These are phyloP conservation scores for Amblyjoppa fuscipennis DNA, from an alignment of 2,888 invertebrate species.

Conservation along the genomic window DNA sequence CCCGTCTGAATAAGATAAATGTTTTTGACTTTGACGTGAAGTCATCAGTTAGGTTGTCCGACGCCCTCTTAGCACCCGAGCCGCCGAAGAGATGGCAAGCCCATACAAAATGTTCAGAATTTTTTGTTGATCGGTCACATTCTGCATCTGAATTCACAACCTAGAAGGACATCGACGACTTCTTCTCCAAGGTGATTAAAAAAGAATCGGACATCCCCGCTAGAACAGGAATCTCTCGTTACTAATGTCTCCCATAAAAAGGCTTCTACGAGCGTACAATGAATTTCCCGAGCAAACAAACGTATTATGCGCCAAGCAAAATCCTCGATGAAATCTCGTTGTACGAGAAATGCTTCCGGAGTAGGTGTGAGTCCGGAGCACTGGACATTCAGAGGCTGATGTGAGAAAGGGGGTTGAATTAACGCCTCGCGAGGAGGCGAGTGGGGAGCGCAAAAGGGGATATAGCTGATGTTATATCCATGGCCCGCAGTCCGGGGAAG, in stretches of 20 bases:
- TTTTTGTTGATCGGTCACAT: background rate
- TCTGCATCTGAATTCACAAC: background rate
- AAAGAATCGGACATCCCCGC: background rate
- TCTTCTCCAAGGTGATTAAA: background rate
- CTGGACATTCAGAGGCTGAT: slow-evolving; percentile 21
- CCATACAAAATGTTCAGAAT: background rate
- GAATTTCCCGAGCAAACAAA: slow-evolving; percentile 8
- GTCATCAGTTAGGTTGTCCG: background rate
- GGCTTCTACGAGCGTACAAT: background rate
- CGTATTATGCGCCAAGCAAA: slow-evolving; percentile 15
- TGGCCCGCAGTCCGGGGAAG: slow-evolving; percentile 64
- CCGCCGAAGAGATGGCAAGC: background rate
- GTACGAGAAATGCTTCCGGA: slow-evolving; percentile 59
- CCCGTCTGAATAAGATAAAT: background rate
- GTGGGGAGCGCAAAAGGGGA: slow-evolving; percentile 50
- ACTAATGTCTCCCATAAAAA: background rate
- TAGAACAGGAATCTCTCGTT: background rate
- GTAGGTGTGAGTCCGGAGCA: slow-evolving; percentile 44
- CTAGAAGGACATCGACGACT: background rate
- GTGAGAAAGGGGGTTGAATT: slow-evolving; percentile 59
- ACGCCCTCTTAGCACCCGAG: background rate
- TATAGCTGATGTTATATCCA: slow-evolving; percentile 51
- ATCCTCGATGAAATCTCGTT: slow-evolving; percentile 38
- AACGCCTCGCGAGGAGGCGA: slow-evolving; percentile 56
- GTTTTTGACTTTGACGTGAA: background rate